Base-by-base conservation (phyloP, 1,140 invertebrate genomes). In the Asbolus verrucosus region DNA sequence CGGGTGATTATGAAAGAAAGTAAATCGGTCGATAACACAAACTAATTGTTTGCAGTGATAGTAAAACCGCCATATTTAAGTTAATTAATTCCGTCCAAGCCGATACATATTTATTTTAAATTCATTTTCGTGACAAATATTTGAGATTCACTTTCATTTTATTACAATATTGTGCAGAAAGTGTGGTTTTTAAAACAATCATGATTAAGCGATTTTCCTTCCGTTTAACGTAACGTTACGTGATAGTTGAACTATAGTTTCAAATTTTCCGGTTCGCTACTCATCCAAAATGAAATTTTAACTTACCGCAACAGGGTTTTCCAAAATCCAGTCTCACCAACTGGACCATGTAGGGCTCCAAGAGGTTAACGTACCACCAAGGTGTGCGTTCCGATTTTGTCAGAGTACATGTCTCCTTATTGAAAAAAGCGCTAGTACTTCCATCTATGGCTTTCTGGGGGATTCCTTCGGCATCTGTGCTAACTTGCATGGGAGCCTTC, bases 361-460 rank as follows among this genome's bases (percentile, higher is more conserved):
- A 84, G 0, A 97, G 86, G 81, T 97, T 97, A 72, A 97, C 95
- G 82, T 97, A 97, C 94, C 95, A 97, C 95, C 95, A 97, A 4
- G 95, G 95, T 8, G 88, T 86, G 2, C 87, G 81, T 81, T 97
- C 95, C 0, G 87, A 81, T 80, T 91, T 92, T 0, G 95, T 97
- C 21, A 94, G 83, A 0, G 94, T 95, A 80, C 95, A 97, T 0
- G 94, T 97, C 59, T 93, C 91, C 0, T 88, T 79, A 69, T 85
- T 94, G 83, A 92, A 96, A 77, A 90, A 88, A 38, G 91, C 88
- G 5, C 92, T 90, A 1, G 94, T 96, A 75, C 92, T 95, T 4
- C 94, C 94, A 79, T 97, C 95, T 15, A 97, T 92, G 3, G 94
- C 94, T 76, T 92, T 91, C 79, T 97, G 94, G 0, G 95, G 94